Conservation (phyloP, 2,797 vertebrate genomes). For the Pempheris klunzingeri region DNA sequence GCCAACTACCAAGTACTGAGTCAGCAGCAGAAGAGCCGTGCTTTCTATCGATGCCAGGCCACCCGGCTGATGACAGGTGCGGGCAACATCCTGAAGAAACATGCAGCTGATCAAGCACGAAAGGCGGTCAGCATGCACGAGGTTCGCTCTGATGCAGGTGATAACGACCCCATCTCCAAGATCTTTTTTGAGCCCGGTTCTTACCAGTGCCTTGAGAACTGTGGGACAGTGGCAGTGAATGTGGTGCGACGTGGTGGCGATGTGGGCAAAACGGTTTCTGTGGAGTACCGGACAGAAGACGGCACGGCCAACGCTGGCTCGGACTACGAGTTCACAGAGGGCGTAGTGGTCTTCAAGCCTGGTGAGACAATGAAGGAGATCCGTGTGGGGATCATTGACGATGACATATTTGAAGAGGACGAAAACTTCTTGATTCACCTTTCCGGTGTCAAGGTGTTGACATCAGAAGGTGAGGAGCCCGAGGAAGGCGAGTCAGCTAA, state of each 20-base stretch:
- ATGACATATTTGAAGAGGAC: conserved; percentile 99
- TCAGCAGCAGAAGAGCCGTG: conserved; percentile 98
- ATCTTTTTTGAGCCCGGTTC: conserved; percentile 95
- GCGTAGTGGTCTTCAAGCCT: conserved; percentile 94
- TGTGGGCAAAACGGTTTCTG: conserved; percentile 90
- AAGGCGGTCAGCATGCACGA: conserved; percentile 99
- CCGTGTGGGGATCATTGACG: conserved; percentile 96
- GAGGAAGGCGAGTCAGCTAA: conserved; percentile 88
- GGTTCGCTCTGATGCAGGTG: conserved; percentile 90
- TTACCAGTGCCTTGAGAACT: conserved; percentile 99
- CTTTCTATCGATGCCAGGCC: conserved; percentile 98
- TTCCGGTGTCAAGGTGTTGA: conserved; percentile 89
- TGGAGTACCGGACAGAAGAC: conserved; percentile 98
- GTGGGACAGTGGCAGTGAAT: conserved; percentile 95
- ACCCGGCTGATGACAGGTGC: conserved; percentile 98
- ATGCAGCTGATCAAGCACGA: conserved; percentile 97
- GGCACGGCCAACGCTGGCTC: conserved; percentile 98
- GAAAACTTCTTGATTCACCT: conserved; percentile 99
- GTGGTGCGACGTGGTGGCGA: conserved; percentile 94
- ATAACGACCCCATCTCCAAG: conserved; percentile 93
- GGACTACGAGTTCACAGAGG: conserved; percentile 99
- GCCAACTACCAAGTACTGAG: conserved; percentile 99
- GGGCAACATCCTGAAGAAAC: conserved; percentile 98
- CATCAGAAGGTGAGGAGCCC: conserved; percentile 85
- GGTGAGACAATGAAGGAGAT: conserved; percentile 97